phyloP scores from a whole-genome alignment of 2,113 vertebrate genomes.

The Bagarius yarrelli region DNA sequence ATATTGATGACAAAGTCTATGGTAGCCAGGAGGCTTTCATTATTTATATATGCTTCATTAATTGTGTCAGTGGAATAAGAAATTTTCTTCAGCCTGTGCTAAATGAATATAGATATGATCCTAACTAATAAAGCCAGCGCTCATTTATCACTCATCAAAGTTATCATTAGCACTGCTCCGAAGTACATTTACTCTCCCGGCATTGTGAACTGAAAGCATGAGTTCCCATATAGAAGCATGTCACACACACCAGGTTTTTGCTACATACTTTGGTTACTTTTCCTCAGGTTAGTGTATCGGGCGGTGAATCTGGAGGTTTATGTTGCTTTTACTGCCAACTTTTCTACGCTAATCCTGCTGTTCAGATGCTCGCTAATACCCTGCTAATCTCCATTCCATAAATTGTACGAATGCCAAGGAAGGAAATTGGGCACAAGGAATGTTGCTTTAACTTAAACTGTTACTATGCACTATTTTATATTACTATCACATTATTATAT shows the following conservation, averaged over 20 bases:
- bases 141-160: constrained; percentile 22
- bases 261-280: constrained; percentile 44
- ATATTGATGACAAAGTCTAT: constrained; percentile 25
- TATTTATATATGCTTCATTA: constrained; percentile 26
- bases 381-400: constrained; percentile 20
- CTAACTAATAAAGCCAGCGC: constrained; percentile 15
- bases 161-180: not conserved
- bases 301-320: not conserved
- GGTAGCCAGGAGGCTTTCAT: constrained; percentile 2
- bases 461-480: not conserved
- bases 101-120: constrained; percentile 33
- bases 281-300: constrained; percentile 15
- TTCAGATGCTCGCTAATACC: constrained; percentile 20
- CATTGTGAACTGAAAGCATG: not conserved
- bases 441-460: not conserved
- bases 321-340: constrained; percentile 23
- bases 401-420: constrained; percentile 28
- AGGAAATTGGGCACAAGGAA: not conserved
- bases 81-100: constrained; percentile 5
- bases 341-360: constrained; percentile 14
- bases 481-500: not conserved
- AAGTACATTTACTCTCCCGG: not conserved
- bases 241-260: constrained; percentile 39
- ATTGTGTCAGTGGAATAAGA: constrained; percentile 2
- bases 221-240: not conserved